Evolutionary conservation across 2,888 invertebrate genomes (phyloP), one percentile per base, ranked within the genome.

Genomic region (Cotesia congregata): DNA sequence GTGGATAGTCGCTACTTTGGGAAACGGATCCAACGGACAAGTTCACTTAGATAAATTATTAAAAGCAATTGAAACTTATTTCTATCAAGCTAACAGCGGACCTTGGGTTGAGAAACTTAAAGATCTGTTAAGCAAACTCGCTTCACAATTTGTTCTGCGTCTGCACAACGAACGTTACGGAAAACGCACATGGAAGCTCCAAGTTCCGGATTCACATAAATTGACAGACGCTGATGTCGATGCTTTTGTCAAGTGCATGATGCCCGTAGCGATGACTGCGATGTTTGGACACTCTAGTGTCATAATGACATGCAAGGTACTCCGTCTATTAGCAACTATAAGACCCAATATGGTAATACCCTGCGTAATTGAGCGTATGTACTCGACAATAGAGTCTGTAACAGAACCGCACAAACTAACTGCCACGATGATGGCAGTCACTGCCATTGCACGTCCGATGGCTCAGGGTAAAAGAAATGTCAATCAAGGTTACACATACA

Each of bases 21-120:
- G 94, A 67, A 94, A 94, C 1, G 92, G 93, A 71, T 94, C 93
- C 17, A 90, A 91, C 71, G 93, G 93, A 0, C 93, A 95, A 86
- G 92, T 92, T 71, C 94, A 96, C 84, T 90, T 98, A 72, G 93
- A 93, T 76, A 94, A 95, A 83, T 94, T 98, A 85, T 93, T 98
- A 85, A 94, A 93, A 81, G 94, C 95, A 0, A 90, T 97, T 3
- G 96, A 96, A 88, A 95, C 96, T 4, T 98, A 96, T 90, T 93
- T 95, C 83, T 96, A 98, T 90, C 96, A 96, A 72, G 97, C 97
- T 0, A 98, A 98, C 88, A 90, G 91, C 60, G 98, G 97, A 39
- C 89, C 93, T 67, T 98, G 97, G 96, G 92, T 94, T 0, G 89
- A 89, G 79, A 93, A 92, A 80, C 90, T 95, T 0, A 91, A 93